Conservation (phyloP, 1,140 invertebrate species). For the Condylostylus longicornis region DNA sequence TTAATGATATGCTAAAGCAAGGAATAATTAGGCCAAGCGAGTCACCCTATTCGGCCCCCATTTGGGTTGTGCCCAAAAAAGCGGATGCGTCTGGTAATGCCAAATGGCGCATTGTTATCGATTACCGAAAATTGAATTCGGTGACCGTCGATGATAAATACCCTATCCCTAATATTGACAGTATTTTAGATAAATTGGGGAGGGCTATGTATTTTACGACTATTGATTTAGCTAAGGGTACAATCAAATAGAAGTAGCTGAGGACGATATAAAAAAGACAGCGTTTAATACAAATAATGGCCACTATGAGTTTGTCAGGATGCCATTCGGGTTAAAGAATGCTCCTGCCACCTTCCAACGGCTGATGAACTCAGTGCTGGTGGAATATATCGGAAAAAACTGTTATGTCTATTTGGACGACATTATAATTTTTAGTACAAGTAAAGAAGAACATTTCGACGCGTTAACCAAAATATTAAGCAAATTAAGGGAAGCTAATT, state of each 20-base stretch:
- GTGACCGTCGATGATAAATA: conserved; percentile 18
- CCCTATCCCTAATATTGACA: conserved; percentile 34
- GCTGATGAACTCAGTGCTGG: not conserved
- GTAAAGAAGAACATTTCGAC: conserved; percentile 10
- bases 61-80: no score
- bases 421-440: conserved; percentile 11
- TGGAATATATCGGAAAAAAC: conserved; percentile 6
- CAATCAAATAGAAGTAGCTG: conserved; percentile 34
- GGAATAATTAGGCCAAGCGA: no score
- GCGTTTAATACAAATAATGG: conserved; percentile 28
- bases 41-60: no score
- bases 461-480: conserved; percentile 13
- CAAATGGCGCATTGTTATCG: conserved; percentile 18
- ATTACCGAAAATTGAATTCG: conserved; percentile 17
- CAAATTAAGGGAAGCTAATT: conserved; percentile 12
- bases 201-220: conserved; percentile 24
- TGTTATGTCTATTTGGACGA: conserved; percentile 17
- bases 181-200: conserved; percentile 22
- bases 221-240: conserved; percentile 34
- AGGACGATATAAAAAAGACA: conserved; percentile 30
- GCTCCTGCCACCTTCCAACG: conserved; percentile 20
- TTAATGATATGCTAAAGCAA: no score
- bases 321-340: conserved; percentile 29
- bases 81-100: conserved; percentile 8
- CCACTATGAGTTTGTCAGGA: conserved; percentile 12